Evolutionary conservation across 2,888 invertebrate species (phyloP).

Genomic region (Thalpophila matura): DNA sequence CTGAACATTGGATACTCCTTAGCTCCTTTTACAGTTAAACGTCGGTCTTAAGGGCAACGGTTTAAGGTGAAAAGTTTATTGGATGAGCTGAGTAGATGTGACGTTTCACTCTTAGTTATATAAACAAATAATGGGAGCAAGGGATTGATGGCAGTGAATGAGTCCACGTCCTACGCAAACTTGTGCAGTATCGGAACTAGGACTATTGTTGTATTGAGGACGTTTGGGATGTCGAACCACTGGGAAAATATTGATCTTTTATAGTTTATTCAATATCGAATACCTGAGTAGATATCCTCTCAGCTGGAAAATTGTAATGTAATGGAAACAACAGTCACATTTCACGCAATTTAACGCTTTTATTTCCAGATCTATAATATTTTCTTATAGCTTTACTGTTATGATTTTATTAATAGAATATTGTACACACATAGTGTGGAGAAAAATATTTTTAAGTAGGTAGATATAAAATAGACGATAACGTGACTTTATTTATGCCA

Average conservation of each 20-base stretch:
- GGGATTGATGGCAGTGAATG: conserved; percentile 84
- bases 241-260: conserved; percentile 75
- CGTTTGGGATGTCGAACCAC: conserved; percentile 67
- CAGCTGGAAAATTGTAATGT: conserved; percentile 59
- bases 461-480: too few species aligned
- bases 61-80: conserved; percentile 68
- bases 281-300: conserved; percentile 61
- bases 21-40: conserved; percentile 53
- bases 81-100: conserved; percentile 64
- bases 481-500: too few species aligned
- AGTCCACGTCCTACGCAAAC: conserved; percentile 86
- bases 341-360: conserved; percentile 34
- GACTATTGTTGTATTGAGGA: conserved; percentile 77
- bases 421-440: too few species aligned
- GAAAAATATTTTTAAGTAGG: too few species aligned
- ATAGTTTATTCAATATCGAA: conserved; percentile 70
- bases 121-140: conserved; percentile 85
- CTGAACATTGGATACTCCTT: conserved; percentile 62
- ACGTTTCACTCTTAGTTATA: conserved; percentile 70
- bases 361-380: conserved; percentile 1
- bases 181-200: conserved; percentile 78
- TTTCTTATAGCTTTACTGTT: conserved; percentile 1
- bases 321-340: conserved; percentile 39
- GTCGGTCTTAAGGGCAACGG: conserved; percentile 61
- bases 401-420: background rate